These are phyloP conservation scores for Uloborus diversus DNA, from an alignment of 1,140 invertebrate genomes.

Conservation along the genomic window DNA sequence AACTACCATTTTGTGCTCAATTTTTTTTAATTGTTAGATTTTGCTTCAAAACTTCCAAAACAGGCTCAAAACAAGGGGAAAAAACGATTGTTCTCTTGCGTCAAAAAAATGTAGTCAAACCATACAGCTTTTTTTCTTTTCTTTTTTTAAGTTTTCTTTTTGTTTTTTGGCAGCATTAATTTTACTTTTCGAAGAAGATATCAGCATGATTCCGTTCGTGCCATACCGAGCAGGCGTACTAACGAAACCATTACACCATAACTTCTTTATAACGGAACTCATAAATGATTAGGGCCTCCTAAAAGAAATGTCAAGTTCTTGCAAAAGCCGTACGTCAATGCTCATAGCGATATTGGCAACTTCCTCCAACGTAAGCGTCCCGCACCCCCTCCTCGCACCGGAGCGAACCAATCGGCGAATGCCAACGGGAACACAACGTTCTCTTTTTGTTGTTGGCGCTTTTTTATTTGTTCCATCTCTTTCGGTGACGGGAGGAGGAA, in stretches of 20 bases:
- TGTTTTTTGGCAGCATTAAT: too few species aligned
- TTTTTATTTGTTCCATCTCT: neutral
- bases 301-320: neutral
- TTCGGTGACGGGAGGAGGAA: too few species aligned
- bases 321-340: neutral
- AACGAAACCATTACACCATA: constrained; percentile 17
- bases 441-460: constrained; percentile 1
- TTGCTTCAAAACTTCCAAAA: too few species aligned
- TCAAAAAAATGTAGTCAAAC: too few species aligned
- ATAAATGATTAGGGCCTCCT: neutral
- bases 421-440: constrained; percentile 45
- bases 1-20: too few species aligned
- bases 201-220: neutral
- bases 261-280: neutral
- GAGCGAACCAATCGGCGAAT: constrained; percentile 37
- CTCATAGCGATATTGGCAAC: neutral
- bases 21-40: too few species aligned
- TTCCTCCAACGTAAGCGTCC: neutral
- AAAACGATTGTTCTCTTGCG: too few species aligned
- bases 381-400: neutral
- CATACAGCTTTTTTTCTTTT: too few species aligned
- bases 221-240: neutral
- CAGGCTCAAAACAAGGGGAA: too few species aligned
- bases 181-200: too few species aligned
- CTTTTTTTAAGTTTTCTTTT: too few species aligned